phyloP scores from a whole-genome alignment of 2,797 vertebrate genomes.

The Sylvia borin region DNA sequence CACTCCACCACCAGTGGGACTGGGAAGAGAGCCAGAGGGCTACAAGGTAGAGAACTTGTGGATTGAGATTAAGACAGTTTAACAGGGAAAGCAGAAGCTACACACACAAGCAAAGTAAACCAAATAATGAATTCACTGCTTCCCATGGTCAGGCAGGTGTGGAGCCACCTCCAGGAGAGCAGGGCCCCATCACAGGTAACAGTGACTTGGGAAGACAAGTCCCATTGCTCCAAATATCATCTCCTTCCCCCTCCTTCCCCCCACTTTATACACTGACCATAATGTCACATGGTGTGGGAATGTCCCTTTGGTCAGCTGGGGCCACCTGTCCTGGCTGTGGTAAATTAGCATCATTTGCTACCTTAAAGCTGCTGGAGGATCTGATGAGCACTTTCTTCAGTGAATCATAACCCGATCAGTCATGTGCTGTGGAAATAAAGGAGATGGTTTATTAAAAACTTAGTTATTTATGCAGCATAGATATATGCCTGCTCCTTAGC shows the following conservation, averaged over 20 bases:
- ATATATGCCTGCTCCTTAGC: not conserved
- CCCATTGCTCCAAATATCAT: not conserved
- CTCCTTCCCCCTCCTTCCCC: fast-evolving
- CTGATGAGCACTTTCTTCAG: not conserved
- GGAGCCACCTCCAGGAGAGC: not conserved
- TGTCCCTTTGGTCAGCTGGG: not conserved
- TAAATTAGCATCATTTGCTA: not conserved
- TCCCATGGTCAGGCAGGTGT: not conserved
- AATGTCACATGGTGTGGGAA: not conserved
- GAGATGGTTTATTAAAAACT: not conserved
- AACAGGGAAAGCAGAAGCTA: not conserved
- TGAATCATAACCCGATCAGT: not conserved
- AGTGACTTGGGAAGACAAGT: fast-evolving
- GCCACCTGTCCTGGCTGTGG: not conserved
- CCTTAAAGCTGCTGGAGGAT: not conserved
- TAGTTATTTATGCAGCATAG: not conserved
- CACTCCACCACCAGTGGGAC: not conserved
- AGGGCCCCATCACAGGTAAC: fast-evolving
- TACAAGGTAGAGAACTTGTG: not conserved
- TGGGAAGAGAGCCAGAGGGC: not conserved
- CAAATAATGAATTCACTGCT: not conserved
- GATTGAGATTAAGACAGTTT: not conserved
- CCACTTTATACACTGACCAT: not conserved
- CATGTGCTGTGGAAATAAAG: not conserved
- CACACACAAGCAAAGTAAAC: not conserved